phyloP scores from a whole-genome alignment of 2,888 invertebrate species.

The Adelphocoris suturalis region DNA sequence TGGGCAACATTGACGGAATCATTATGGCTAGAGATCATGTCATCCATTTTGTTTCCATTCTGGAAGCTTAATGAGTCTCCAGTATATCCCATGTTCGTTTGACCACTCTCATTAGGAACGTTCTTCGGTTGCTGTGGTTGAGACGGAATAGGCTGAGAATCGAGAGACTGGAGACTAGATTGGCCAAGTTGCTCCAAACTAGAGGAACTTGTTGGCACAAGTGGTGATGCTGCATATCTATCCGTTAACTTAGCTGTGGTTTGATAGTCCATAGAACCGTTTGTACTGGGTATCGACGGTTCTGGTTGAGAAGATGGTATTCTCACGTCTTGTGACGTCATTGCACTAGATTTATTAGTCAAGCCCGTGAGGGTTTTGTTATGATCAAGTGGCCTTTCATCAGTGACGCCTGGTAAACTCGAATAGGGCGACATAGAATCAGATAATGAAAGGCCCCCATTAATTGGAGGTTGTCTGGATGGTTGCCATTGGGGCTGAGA shows the following conservation, averaged over 20 bases:
- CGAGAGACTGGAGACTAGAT: slow-evolving; percentile 78
- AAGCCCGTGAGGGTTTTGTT: slow-evolving; percentile 71
- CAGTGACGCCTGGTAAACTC: slow-evolving; percentile 62
- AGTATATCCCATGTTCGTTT: slow-evolving; percentile 70
- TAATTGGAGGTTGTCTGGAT: slow-evolving; percentile 75
- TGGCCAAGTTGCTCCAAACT: slow-evolving; percentile 79
- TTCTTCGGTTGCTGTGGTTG: slow-evolving; percentile 64
- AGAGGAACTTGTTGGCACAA: slow-evolving; percentile 76
- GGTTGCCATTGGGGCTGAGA: slow-evolving; percentile 82
- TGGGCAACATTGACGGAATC: slow-evolving; percentile 33
- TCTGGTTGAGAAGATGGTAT: slow-evolving; percentile 73
- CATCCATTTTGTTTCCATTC: slow-evolving; percentile 79
- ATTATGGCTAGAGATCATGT: slow-evolving; percentile 77
- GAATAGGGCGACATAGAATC: slow-evolving; percentile 75
- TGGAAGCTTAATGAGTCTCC: slow-evolving; percentile 77
- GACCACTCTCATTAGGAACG: slow-evolving; percentile 55
- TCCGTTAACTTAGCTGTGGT: slow-evolving; percentile 77
- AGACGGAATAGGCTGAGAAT: slow-evolving; percentile 75
- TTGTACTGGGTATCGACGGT: slow-evolving; percentile 72
- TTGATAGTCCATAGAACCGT: slow-evolving; percentile 74
- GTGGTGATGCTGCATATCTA: slow-evolving; percentile 78
- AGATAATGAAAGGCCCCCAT: slow-evolving; percentile 75
- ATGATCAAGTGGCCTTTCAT: slow-evolving; percentile 54
- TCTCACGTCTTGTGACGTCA: slow-evolving; percentile 73
- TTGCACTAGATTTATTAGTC: slow-evolving; percentile 69